Evolutionary conservation across 1,140 invertebrate species (phyloP).

Genomic region (Drosophila nasuta): DNA sequence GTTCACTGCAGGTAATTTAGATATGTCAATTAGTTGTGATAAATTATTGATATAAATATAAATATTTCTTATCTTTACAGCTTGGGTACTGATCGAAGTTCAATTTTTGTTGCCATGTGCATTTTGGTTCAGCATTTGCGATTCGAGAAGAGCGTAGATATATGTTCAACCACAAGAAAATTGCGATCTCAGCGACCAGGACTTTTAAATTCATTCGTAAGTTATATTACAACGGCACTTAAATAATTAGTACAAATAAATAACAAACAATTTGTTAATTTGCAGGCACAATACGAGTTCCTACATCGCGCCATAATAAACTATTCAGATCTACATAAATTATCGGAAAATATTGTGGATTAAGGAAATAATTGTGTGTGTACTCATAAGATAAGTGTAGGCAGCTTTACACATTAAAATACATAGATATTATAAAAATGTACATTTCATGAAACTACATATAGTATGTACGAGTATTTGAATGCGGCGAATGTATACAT

Average conservation of each 20-base stretch:
- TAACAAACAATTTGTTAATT: slow-evolving; percentile 64
- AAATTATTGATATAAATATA: slow-evolving; percentile 2
- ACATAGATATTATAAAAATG: slow-evolving; percentile 71
- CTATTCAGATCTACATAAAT: slow-evolving; percentile 94
- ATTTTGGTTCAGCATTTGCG: slow-evolving; percentile 93
- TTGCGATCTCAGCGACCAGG: slow-evolving; percentile 92
- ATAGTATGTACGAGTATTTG: slow-evolving; percentile 64
- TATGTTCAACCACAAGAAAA: slow-evolving; percentile 93
- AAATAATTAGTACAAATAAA: neutral
- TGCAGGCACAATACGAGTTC: slow-evolving; percentile 96
- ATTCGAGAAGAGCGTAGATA: slow-evolving; percentile 93
- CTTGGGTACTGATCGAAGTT: slow-evolving; percentile 93
- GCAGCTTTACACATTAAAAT: slow-evolving; percentile 46
- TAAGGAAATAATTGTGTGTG: slow-evolving; percentile 61
- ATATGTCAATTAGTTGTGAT: neutral
- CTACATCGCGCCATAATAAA: slow-evolving; percentile 95
- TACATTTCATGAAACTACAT: slow-evolving; percentile 70
- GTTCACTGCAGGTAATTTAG: slow-evolving; percentile 91
- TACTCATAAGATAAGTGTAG: slow-evolving; percentile 46
- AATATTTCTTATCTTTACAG: slow-evolving; percentile 78
- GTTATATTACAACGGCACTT: slow-evolving; percentile 65
- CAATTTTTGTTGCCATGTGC: slow-evolving; percentile 94
- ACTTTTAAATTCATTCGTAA: slow-evolving; percentile 93
- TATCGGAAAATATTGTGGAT: slow-evolving; percentile 86
- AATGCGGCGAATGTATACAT: slow-evolving; percentile 57